Conservation (phyloP, 2,797 vertebrate species). For the Lagorchestes hirsutus region DNA sequence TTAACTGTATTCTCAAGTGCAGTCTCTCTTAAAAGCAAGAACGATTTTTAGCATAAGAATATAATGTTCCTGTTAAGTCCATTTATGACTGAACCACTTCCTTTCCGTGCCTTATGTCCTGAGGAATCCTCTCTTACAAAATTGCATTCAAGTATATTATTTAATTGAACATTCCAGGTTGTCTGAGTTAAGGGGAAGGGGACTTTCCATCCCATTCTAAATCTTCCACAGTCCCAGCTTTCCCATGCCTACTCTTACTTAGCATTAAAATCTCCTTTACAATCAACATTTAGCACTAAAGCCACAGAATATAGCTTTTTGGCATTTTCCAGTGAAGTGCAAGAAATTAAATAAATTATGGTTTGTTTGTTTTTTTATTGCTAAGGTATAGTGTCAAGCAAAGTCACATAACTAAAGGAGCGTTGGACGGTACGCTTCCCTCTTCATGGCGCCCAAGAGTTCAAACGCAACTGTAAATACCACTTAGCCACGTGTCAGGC, state of each 20-base stretch:
- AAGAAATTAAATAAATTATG: conserved; percentile 88
- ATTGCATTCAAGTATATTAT: conserved; percentile 86
- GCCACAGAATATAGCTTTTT: conserved; percentile 87
- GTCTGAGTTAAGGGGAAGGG: conserved; percentile 80
- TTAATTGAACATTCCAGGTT: conserved; percentile 83
- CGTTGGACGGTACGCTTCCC: conserved; percentile 43
- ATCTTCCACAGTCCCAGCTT: conserved; percentile 73
- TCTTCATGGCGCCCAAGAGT: conserved; percentile 64
- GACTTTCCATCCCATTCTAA: conserved; percentile 73
- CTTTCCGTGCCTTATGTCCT: conserved; percentile 79
- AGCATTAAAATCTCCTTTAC: conserved; percentile 78
- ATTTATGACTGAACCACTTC: conserved; percentile 74
- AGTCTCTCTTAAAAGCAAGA: conserved; percentile 77
- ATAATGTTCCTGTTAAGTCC: conserved; percentile 77
- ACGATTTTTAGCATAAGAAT: conserved; percentile 64
- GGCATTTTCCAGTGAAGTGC: conserved; percentile 89
- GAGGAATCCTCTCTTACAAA: conserved; percentile 85
- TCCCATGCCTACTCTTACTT: conserved; percentile 68
- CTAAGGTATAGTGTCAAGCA: conserved; percentile 85
- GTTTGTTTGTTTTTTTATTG: conserved; percentile 80
- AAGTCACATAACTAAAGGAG: conserved; percentile 78
- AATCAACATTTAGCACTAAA: conserved; percentile 85
- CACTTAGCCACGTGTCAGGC: neutral
- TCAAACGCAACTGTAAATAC: conserved; percentile 73
- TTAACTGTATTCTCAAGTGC: conserved; percentile 73